These are phyloP conservation scores for Petrophora chlorosata DNA, from an alignment of 2,888 invertebrate genomes.

Conservation along the genomic window DNA sequence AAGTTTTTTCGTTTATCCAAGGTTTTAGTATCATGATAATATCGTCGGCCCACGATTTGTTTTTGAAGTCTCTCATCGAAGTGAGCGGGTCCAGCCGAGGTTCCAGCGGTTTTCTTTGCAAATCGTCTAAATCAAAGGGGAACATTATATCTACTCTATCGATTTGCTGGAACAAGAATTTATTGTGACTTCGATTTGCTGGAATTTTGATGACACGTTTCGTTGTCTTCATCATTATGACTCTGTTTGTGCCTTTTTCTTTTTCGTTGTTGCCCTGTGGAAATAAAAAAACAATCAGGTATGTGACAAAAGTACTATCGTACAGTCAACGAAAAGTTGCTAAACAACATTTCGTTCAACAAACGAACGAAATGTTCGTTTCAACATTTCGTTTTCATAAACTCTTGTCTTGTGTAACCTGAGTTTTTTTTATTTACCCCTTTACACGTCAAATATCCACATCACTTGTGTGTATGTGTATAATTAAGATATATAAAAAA, in stretches of 20 bases:
- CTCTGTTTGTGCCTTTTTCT: slow-evolving; percentile 82
- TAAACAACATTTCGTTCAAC: too few species aligned
- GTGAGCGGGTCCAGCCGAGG: slow-evolving; percentile 59
- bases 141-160: slow-evolving; percentile 73
- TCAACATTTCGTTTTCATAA: too few species aligned
- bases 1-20: slow-evolving; percentile 62
- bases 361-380: too few species aligned
- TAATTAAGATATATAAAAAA: too few species aligned
- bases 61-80: slow-evolving; percentile 63
- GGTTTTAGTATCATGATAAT: slow-evolving; percentile 63
- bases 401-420: too few species aligned
- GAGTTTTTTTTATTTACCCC: too few species aligned
- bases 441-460: too few species aligned
- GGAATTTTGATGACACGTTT: slow-evolving; percentile 89
- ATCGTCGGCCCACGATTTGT: slow-evolving; percentile 71
- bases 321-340: too few species aligned
- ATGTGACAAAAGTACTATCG: not conserved
- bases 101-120: slow-evolving; percentile 60
- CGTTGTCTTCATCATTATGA: slow-evolving; percentile 88
- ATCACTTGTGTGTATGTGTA: too few species aligned
- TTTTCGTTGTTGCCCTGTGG: slow-evolving; percentile 84
- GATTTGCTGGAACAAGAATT: slow-evolving; percentile 68
- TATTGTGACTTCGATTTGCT: slow-evolving; percentile 63
- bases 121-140: slow-evolving; percentile 62
- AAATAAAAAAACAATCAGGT: slow-evolving; percentile 26